Evolutionary conservation across 2,888 invertebrate species (phyloP), one percentile per base, ranked within the genome.

Genomic region (Drosophila mettleri): DNA sequence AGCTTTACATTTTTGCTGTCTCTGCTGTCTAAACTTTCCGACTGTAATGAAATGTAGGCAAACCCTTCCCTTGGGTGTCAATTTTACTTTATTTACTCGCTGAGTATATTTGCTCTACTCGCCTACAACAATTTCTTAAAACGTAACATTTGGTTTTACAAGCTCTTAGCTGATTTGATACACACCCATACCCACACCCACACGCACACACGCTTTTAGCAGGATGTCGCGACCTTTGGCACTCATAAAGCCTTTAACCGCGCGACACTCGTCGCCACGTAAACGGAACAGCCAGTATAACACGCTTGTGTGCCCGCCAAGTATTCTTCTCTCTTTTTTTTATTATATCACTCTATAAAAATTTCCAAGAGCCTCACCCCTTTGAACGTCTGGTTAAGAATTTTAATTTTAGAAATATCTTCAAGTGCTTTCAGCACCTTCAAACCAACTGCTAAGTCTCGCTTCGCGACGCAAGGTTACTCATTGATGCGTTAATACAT

Each of bases 401-500:
- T 65, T 74, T 74, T 71, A 61, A 74, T 77, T 71, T 77, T 43
- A 2, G 29, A 59, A 77, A 71, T 71, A 41, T 55, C 27, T 58
- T 45, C n/a, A 27, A 75, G 43, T 55, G 48, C 16, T 45, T 55
- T 24, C 27, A 22, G 7, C 63, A 24, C 24, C 41, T 46, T 39
- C 22, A 16, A 12, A 18, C 14, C n/a, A n/a, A 27, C 14, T 12
- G 53, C 16, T n/a, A n/a, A 18, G 41, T 31, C 33, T n/a, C 20
- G 22, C 41, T 3, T n/a, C 8, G 16, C 41, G 43, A 9, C 59
- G 67, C 51, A 52, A 73, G 80, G 78, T 73, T 80, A 80, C 69
- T 80, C 64, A 48, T 39, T 38, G 81, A 80, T 63, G 81, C 69
- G 67, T 73, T 80, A 73, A 86, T 84, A 61, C 49, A 58, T 41